phyloP scores from a whole-genome alignment of 2,113 vertebrate genomes.

The Pantherophis guttatus region DNA sequence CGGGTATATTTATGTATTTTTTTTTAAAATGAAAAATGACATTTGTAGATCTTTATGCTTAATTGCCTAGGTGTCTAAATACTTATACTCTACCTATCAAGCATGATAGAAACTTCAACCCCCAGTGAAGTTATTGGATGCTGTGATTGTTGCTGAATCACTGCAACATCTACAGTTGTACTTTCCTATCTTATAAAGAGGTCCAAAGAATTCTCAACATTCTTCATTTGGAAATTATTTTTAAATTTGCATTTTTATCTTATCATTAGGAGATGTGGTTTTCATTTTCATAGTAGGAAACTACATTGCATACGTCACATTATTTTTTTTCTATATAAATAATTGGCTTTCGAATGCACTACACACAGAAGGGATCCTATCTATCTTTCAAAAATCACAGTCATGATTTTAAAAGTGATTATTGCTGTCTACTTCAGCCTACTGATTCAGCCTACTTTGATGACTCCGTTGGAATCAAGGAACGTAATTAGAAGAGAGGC shows the following conservation, averaged over 20 bases:
- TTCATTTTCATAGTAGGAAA: not conserved
- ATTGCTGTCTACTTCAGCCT: not conserved
- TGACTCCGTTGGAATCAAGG: not conserved
- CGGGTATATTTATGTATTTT: not conserved
- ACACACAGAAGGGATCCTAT: not conserved
- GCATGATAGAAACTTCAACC: not conserved
- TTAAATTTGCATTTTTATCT: not conserved
- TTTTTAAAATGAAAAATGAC: not conserved
- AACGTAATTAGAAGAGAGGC: not conserved
- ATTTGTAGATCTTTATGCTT: not conserved
- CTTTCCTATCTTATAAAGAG: not conserved
- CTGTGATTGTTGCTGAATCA: not conserved
- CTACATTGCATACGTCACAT: not conserved
- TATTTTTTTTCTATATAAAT: slow-evolving; percentile 13
- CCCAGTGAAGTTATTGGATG: not conserved
- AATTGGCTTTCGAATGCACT: not conserved
- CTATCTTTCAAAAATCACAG: not conserved
- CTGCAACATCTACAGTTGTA: not conserved
- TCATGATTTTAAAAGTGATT: not conserved
- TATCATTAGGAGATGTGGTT: not conserved
- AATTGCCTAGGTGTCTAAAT: not conserved
- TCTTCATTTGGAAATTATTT: not conserved
- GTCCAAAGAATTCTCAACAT: not conserved
- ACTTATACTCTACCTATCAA: not conserved
- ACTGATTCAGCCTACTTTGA: not conserved